Percentiles rank a stretch among this genome's conserved stretches.
phyloP scores from a whole-genome alignment of 1,140 invertebrate genomes.

The Drosophila ambigua region DNA sequence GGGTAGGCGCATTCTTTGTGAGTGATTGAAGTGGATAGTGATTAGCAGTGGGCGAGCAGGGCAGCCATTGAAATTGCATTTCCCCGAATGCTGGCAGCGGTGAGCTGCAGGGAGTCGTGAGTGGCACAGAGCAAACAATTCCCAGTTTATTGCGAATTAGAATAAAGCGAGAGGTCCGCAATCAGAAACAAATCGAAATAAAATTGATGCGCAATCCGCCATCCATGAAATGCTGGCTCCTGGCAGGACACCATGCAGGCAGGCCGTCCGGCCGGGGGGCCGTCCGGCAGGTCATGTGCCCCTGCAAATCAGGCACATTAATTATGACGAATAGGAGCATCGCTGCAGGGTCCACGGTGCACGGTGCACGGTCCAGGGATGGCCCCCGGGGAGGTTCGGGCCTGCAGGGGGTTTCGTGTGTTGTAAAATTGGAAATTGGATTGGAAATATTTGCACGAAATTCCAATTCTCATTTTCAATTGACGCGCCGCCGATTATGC shows the following conservation, averaged over 20 bases:
- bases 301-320: slow-evolving; percentile 76
- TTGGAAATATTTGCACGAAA: slow-evolving; percentile 76
- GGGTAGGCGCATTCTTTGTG: slow-evolving; percentile 15
- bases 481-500: slow-evolving; percentile 45
- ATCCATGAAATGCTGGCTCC: slow-evolving; percentile 23
- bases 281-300: slow-evolving; percentile 28
- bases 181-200: slow-evolving; percentile 60
- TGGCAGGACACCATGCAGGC: slow-evolving; percentile 6
- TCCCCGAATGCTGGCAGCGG: neutral
- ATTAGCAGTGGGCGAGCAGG: slow-evolving; percentile 27
- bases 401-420: slow-evolving; percentile 4
- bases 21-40: slow-evolving; percentile 43
- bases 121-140: slow-evolving; percentile 28
- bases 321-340: slow-evolving; percentile 67
- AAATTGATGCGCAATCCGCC: slow-evolving; percentile 40
- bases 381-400: too few relatives aligned
- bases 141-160: slow-evolving; percentile 64
- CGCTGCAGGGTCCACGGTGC: neutral
- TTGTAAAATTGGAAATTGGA: slow-evolving; percentile 75
- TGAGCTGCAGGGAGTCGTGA: neutral
- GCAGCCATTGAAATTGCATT: slow-evolving; percentile 33
- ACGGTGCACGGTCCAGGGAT: neutral
- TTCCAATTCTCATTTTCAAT: slow-evolving; percentile 77
- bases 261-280: too few relatives aligned
- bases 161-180: slow-evolving; percentile 51